Base-by-base conservation (phyloP, 2,113 vertebrate genomes). In the Amphiprion percula region DNA sequence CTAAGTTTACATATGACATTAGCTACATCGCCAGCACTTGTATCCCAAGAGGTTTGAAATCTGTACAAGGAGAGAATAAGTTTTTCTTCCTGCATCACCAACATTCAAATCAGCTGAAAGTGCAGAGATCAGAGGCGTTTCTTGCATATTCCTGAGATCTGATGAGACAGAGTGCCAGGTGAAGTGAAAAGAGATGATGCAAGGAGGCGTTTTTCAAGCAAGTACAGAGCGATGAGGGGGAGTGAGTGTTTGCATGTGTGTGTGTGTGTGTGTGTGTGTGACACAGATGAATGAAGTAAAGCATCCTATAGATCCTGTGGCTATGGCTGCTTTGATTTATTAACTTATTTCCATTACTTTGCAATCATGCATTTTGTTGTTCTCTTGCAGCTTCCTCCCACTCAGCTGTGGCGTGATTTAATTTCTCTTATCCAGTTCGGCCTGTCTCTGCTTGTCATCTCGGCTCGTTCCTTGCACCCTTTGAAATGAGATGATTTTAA, bases 181-280 rank as follows among this genome's bases (percentile, higher is more conserved):
- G 59, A 78, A 68, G n/a, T 71, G 53, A 67, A 74, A 74, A 21
- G 49, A 52, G 79, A 88, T 83, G 90, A 89, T 68, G 83, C 69
- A 87, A 87, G 84, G 47, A 56, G 21, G 64, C 60, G 53, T 62
- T 63, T 87, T 82, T 80, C 56, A 70, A 66, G 82, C 49, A 79
- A 80, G 64, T 55, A 54, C 12, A 64, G 65, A 46, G 47, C 14
- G 37, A 55, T 52, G 49, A 53, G 21, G 15, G 49, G 1, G 60
- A 0, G 21, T 21, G 21, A 21, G 21, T 21, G 21, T 21, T 21
- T 21, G 21, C 21, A 21, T 21, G 21, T 21, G 21, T 21, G 21
- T 21, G 21, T 21, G 21, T 21, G 21, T 21, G 21, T 21, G 21
- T 21, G 21, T 21, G 21, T 21, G 26, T 26, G 26, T 26, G 21